Evolutionary conservation across 2,888 invertebrate species (phyloP).

Genomic region (Isoperla grammatica): DNA sequence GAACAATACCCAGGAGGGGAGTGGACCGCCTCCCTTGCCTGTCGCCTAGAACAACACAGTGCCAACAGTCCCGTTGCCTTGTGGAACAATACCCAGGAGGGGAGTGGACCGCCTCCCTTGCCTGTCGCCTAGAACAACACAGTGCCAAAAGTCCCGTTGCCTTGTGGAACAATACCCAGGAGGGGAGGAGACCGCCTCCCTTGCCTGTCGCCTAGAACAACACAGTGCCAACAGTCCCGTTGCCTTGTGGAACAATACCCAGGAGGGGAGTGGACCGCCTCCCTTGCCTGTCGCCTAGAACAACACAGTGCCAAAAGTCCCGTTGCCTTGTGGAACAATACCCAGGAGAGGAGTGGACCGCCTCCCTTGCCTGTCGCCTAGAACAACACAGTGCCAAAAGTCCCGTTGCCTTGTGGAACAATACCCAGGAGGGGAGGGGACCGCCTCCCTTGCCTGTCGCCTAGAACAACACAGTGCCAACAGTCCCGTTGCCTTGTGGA

Average conservation of each 20-base stretch:
- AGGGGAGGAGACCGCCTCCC: conserved; percentile 45
- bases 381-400: too few relatives aligned
- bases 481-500: conserved; percentile 61
- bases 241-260: conserved; percentile 66
- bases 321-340: conserved; percentile 62
- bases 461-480: too few relatives aligned
- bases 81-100: conserved; percentile 68
- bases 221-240: conserved; percentile 66
- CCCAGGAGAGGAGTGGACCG: conserved; percentile 55
- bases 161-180: conserved; percentile 67
- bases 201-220: conserved; percentile 40
- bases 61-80: conserved; percentile 61
- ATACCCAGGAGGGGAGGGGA: conserved; percentile 60
- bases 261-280: conserved; percentile 49
- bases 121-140: conserved; percentile 39
- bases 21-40: conserved; percentile 37
- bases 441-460: conserved; percentile 37
- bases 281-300: conserved; percentile 39
- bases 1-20: conserved; percentile 67
- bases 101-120: conserved; percentile 42
- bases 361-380: conserved; percentile 38
- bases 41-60: conserved; percentile 31
- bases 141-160: conserved; percentile 62
- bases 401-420: conserved; percentile 63
- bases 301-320: too few relatives aligned